Base-by-base conservation (phyloP, 1,140 invertebrate genomes). In the Brachionus sp. region DNA sequence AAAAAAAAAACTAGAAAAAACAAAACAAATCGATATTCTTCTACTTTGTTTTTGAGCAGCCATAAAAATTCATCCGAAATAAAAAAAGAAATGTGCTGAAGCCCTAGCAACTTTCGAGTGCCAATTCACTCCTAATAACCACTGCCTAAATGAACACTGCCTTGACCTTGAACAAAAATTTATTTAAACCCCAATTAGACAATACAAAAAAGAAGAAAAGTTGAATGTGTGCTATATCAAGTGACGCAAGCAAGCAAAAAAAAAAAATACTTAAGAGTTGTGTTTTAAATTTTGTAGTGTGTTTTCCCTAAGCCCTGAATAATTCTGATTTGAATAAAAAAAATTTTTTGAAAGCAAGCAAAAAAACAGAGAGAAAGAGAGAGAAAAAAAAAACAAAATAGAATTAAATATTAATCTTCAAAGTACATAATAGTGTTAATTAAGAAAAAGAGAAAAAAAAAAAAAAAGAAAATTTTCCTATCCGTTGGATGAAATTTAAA, bases 351-450 rank as follows among this genome's bases (percentile, higher is more conserved):
- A 33, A 25, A 66, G 19, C 50, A 66, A 66, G 64, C 25, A 66
- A 66, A 35, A 66, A 66, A 66, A 33, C 10, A 62, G 5, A 62
- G 53, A 66, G 33, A 66, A 13, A 66, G 5, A 66, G 23, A 66
- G 13, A 33, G 1, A 66, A 66, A 66, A 66, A 66, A 66, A 66
- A 66, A 66, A 35, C 9, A 66, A 37, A 66, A 66, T 66, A 35
- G 25, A 46, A 75, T 46, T 75, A 46, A 75, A 75, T 46, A 75
- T 46, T 75, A 75, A 75, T 75, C 70, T 75, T 75, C 42, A 46
- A 75, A 46, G 70, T 75, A 75, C 70, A 75, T 75, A 75, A 75
- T 25, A 75, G 70, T 75, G 70, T 75, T 75, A 75, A 75, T 75
- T 75, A 75, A 75, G 68, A 46, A 23, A 29, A n/a, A n/a, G n/a